Base-by-base conservation (phyloP, 2,888 invertebrate genomes). In the Cotesia congregata region DNA sequence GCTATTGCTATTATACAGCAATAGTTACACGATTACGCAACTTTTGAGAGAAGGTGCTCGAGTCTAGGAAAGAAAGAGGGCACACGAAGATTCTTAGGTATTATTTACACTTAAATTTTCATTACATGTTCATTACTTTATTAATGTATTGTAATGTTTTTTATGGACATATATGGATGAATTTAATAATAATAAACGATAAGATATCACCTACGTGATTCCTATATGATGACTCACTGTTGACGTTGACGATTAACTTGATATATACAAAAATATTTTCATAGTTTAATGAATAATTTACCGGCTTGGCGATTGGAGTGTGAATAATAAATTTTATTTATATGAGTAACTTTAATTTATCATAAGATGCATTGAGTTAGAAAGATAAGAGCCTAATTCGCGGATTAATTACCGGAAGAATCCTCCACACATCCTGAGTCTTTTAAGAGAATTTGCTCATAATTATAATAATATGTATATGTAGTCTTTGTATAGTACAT, bases 371-470 rank as follows among this genome's bases (percentile, higher is more conserved):
- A 73, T 67, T 1, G 30, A 40, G 39, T 72, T 62, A 39, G 61
- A 9, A 12, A 30, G 30, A 30, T 30, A 50, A 50, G 50, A 50
- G 12, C 50, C 50, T 12, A 50, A 50, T 72, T 77, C 59, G 69
- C 70, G 69, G 72, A 73, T 78, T 80, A 80, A 81, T 81, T 80
- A 79, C 81, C 80, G 81, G 80, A 81, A 81, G 81, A 80, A 81
- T 78, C 81, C 81, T 81, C 80, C 80, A 78, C 81, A 80, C 79
- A 80, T 80, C 79, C 80, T 80, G 77, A 78, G 74, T 65, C 69
- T 76, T 74, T n/a, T 62, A 17, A 60, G 7, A 78, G 75, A 78
- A 73, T 78, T 78, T 77, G 72, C 76, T 78, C 72, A 73, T 74
- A 70, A 38, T 59, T 40, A 76, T 71, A 71, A 75, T 71, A 41